Percentiles rank a stretch among this genome's conserved stretches.
These are phyloP conservation scores for Melieria omissa DNA, from an alignment of 2,888 invertebrate genomes.

Conservation along the genomic window DNA sequence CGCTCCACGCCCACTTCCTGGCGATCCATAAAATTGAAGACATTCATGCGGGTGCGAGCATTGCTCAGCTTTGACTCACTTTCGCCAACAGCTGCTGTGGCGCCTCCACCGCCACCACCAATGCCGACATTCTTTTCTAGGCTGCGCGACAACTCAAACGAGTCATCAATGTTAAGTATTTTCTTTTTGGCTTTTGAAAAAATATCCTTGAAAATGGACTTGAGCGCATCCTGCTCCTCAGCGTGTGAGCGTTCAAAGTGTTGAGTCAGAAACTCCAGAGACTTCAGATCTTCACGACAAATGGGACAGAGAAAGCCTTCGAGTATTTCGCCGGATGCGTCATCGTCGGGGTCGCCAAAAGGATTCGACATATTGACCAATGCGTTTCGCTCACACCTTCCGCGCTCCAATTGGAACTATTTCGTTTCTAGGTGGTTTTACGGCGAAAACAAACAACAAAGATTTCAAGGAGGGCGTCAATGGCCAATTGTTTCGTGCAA, in stretches of 20 bases:
- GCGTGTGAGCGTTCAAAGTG: conserved; percentile 92
- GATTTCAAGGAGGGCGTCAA: conserved; percentile 10
- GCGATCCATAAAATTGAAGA: conserved; percentile 56
- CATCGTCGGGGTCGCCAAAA: conserved; percentile 56
- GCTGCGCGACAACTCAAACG: conserved; percentile 70
- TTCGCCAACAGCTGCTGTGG: neutral
- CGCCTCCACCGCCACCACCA: conserved; percentile 29
- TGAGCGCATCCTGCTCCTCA: conserved; percentile 86
- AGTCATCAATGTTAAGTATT: conserved; percentile 81
- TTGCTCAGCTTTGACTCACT: conserved; percentile 43
- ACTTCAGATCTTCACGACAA: conserved; percentile 90
- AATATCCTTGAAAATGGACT: conserved; percentile 80
- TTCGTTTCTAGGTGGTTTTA: too few relatives aligned
- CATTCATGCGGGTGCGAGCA: conserved; percentile 53
- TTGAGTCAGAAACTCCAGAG: conserved; percentile 81
- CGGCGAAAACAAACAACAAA: conserved; percentile 6
- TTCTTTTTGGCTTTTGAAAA: conserved; percentile 92
- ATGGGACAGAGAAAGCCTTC: conserved; percentile 97
- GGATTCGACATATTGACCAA: conserved; percentile 54
- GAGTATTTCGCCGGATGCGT: conserved; percentile 73
- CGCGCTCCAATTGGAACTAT: too few relatives aligned
- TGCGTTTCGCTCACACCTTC: neutral
- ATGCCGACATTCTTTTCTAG: conserved; percentile 70
- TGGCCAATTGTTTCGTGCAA: conserved; percentile 2
- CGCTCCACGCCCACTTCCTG: conserved; percentile 67